These are phyloP conservation scores for Scatophagus argus DNA, from an alignment of 2,113 vertebrate species.

Conservation along the genomic window DNA sequence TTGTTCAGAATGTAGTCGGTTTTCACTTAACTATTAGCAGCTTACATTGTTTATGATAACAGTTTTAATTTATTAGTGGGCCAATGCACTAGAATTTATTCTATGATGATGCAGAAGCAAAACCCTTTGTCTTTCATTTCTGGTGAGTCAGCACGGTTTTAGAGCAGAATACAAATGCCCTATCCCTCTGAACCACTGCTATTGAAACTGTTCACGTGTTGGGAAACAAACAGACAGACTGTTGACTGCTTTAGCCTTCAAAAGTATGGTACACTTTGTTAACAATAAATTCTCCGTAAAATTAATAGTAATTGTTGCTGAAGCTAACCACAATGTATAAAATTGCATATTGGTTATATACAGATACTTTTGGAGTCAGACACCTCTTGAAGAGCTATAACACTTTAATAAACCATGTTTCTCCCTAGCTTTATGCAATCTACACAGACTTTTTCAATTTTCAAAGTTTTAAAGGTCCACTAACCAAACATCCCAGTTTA, in stretches of 20 bases:
- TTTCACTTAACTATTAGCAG: conserved; percentile 16
- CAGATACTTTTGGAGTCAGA: neutral
- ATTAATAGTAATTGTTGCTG: neutral
- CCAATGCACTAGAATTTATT: too few relatives aligned
- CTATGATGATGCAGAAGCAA: conserved; percentile 33
- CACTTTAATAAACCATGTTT: neutral
- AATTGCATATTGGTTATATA: neutral
- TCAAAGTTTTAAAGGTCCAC: too few relatives aligned
- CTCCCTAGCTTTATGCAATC: too few relatives aligned
- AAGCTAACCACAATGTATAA: neutral
- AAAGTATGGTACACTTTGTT: neutral
- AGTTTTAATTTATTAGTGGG: conserved; percentile 30
- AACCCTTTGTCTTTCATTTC: conserved; percentile 55
- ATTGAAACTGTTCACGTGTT: conserved; percentile 4
- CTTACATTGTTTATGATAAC: conserved; percentile 52
- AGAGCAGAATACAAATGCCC: conserved; percentile 47
- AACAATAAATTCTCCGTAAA: neutral
- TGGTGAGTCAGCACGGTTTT: conserved; percentile 60
- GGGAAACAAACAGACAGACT: neutral
- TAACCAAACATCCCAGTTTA: too few relatives aligned
- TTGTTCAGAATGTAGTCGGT: conserved; percentile 6
- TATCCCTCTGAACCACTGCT: conserved; percentile 28
- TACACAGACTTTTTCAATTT: too few relatives aligned
- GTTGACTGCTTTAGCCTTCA: conserved; percentile 3
- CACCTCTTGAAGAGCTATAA: neutral